These are phyloP conservation scores for Phenacoccus solenopsis DNA, from an alignment of 1,140 invertebrate genomes.

Conservation along the genomic window DNA sequence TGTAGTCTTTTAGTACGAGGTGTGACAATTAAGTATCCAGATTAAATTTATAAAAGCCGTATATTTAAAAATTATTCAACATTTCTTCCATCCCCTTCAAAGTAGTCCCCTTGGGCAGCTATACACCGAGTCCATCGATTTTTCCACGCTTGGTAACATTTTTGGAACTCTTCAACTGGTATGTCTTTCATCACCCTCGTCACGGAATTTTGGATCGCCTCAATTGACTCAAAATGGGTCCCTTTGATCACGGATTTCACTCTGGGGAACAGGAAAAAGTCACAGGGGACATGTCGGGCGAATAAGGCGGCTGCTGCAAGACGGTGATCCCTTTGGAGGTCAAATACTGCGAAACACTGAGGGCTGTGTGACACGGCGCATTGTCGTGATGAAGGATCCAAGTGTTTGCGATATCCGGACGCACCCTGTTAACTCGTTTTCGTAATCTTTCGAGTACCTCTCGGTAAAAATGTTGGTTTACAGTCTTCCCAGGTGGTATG, in stretches of 20 bases:
- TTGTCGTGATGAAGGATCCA: constrained; percentile 32
- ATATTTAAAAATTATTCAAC: constrained; percentile 19
- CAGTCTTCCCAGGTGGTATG: too few relatives aligned
- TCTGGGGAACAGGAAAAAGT: constrained; percentile 27
- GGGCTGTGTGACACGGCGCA: constrained; percentile 25
- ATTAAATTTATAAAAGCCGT: constrained; percentile 14
- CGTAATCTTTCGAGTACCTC: too few relatives aligned
- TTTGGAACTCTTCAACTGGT: constrained; percentile 21
- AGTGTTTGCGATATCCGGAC: neutral
- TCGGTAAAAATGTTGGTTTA: too few relatives aligned
- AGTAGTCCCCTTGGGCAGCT: constrained; percentile 44
- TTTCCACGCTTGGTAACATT: constrained; percentile 30
- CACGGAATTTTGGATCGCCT: constrained; percentile 22
- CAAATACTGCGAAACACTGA: constrained; percentile 25
- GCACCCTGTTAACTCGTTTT: too few relatives aligned
- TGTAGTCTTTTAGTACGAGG: constrained; percentile 5
- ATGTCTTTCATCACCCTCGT: neutral
- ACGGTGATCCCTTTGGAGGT: constrained; percentile 25
- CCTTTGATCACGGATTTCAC: constrained; percentile 29
- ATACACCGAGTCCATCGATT: constrained; percentile 20
- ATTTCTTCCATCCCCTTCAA: constrained; percentile 37
- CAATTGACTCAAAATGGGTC: constrained; percentile 30
- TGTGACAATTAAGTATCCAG: constrained; percentile 19
- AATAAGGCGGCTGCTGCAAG: constrained; percentile 29
- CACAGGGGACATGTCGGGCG: constrained; percentile 27